Percentiles rank a stretch among this genome's conserved stretches.
These are phyloP conservation scores for Champsocephalus gunnari DNA, from an alignment of 2,797 vertebrate species.

Conservation along the genomic window DNA sequence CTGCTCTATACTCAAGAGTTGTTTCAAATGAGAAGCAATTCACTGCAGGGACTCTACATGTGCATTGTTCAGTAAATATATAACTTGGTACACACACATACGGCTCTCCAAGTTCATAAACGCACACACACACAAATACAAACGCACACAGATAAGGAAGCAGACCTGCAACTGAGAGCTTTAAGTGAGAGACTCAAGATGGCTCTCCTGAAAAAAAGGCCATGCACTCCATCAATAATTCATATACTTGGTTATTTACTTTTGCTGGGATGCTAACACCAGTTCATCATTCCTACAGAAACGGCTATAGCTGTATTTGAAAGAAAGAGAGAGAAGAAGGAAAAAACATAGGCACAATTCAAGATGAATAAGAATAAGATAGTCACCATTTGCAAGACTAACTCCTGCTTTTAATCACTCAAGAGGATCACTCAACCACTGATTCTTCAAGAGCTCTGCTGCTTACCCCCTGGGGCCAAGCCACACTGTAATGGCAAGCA, in stretches of 20 bases:
- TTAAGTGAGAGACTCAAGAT: constrained; percentile 65
- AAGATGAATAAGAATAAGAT: constrained; percentile 52
- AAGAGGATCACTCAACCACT: constrained; percentile 33
- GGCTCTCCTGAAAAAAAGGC: constrained; percentile 62
- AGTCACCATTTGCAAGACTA: constrained; percentile 54
- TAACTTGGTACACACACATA: constrained; percentile 21
- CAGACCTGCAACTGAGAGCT: constrained; percentile 48
- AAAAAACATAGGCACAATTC: constrained; percentile 17
- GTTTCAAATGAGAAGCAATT: constrained; percentile 45
- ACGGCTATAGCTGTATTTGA: constrained; percentile 48
- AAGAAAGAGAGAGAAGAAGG: constrained; percentile 23
- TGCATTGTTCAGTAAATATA: constrained; percentile 50
- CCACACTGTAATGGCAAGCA: constrained; percentile 44
- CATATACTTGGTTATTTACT: constrained; percentile 78
- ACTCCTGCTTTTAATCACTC: constrained; percentile 62
- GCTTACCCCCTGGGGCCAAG: constrained; percentile 38
- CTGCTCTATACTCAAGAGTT: constrained; percentile 20
- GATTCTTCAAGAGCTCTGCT: constrained; percentile 43
- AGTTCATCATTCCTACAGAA: constrained; percentile 67
- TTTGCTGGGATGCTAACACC: constrained; percentile 56
- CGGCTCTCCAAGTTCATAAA: constrained; percentile 23
- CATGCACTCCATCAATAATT: constrained; percentile 76
- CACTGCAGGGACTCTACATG: constrained; percentile 38
- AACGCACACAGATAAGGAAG: constrained; percentile 30
- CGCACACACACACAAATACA: constrained; percentile 7